These are phyloP conservation scores for Pogonocichla stellata DNA, from an alignment of 2,113 vertebrate genomes.

Conservation along the genomic window DNA sequence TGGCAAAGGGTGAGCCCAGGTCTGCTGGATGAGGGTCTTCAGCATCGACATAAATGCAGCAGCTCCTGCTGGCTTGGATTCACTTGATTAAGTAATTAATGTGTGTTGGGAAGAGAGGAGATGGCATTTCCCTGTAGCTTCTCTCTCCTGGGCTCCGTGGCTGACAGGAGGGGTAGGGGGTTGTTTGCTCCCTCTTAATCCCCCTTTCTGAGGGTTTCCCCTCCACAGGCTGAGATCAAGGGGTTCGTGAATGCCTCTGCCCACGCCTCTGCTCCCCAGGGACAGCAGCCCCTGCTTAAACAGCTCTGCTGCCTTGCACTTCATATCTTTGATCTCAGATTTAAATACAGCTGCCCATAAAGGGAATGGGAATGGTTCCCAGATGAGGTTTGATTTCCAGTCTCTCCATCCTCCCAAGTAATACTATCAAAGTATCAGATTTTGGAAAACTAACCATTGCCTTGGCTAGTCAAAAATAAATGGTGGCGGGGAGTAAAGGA, in stretches of 20 bases:
- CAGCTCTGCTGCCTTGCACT: not conserved
- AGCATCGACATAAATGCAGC: not conserved
- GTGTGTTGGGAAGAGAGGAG: not conserved
- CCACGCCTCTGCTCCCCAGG: not conserved
- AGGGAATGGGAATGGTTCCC: not conserved
- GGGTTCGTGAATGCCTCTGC: not conserved
- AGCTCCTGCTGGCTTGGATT: not conserved
- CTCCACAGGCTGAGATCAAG: constrained; percentile 1
- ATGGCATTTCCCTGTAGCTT: not conserved
- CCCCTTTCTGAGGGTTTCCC: not conserved
- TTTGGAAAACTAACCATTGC: not conserved
- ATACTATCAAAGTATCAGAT: not conserved
- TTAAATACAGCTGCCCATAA: constrained; percentile 2
- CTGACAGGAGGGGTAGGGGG: not conserved
- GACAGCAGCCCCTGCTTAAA: not conserved
- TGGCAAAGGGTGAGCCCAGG: not conserved
- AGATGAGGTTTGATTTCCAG: not conserved
- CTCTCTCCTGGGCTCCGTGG: not conserved
- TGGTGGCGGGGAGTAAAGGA: not conserved
- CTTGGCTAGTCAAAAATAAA: not conserved
- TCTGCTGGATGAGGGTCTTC: not conserved
- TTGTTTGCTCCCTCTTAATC: constrained; percentile 9
- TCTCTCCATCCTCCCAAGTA: not conserved
- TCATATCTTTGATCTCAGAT: not conserved
- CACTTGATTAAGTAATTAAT: not conserved